A percentile compares a stretch with the other conserved stretches of the same genome.
phyloP scores from a whole-genome alignment of 2,113 vertebrate species.

The Hippocampus guttulatus region DNA sequence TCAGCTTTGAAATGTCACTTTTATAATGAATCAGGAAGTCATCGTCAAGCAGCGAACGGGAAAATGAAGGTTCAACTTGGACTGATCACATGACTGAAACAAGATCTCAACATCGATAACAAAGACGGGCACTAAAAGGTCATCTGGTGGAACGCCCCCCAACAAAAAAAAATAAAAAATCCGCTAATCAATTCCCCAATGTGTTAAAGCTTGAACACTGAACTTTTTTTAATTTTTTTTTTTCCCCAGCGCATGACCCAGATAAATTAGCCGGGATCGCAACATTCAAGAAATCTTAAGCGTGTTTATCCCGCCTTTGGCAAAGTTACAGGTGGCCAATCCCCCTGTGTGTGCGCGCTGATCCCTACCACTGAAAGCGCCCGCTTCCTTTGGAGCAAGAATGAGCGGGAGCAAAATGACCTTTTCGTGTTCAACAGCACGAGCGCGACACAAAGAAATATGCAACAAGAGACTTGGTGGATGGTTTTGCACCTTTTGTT shows the following conservation, averaged over 20 bases:
- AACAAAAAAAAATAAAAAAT: conserved; percentile 13
- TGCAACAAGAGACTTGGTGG: conserved; percentile 6
- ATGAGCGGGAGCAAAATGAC: conserved; percentile 35
- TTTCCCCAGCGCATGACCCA: conserved; percentile 16
- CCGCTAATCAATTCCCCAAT: conserved; percentile 11
- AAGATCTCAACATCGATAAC: neutral
- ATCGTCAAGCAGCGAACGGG: neutral
- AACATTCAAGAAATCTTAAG: conserved; percentile 45
- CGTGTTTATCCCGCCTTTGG: conserved; percentile 56
- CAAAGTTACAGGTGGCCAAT: conserved; percentile 37
- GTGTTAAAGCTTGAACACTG: conserved; percentile 15
- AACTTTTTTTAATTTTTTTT: conserved; percentile 10
- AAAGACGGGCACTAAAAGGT: neutral
- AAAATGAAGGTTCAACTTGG: neutral
- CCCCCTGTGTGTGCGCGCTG: conserved; percentile 19
- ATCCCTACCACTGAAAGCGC: conserved; percentile 45
- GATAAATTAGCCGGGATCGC: conserved; percentile 35
- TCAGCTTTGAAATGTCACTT: neutral
- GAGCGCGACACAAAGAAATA: conserved; percentile 6
- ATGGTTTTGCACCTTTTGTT: neutral
- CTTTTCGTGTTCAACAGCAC: conserved; percentile 28
- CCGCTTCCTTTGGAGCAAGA: conserved; percentile 18
- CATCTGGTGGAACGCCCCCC: neutral
- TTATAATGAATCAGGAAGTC: neutral
- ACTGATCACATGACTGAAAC: neutral